Evolutionary conservation across 1,140 invertebrate genomes (phyloP), one percentile per base, ranked within the genome.

Genomic region (Gonatopus flavifemur): DNA sequence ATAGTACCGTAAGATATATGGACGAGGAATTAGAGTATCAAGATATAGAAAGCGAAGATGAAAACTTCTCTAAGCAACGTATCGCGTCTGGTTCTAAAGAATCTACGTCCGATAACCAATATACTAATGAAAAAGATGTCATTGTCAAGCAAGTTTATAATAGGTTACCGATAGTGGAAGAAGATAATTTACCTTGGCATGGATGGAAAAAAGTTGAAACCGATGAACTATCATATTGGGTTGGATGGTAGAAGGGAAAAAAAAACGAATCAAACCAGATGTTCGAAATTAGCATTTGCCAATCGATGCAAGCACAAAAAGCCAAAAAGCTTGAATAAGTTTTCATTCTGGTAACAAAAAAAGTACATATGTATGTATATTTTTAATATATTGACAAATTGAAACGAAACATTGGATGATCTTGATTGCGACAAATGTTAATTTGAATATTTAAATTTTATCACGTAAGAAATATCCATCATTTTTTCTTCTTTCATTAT

Each of bases 1-100:
- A 63, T 20, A 61, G 69, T 19, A 12, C 65, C 2, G 74, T 78
- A 10, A 65, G 61, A 4, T 78, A 77, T 12, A 74, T 77, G 73
- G 69, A 78, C 32, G 65, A 76, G 9, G 59, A 73, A 21, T 48
- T 78, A 7, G 66, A 69, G 19, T 78, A 68, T 59, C 63, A 76
- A 49, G 74, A 78, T 41, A 76, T 76, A 1, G 76, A 77, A 35
- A 57, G 71, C 7, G 73, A 77, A 6, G 66, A 65, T 2, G 39
- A 41, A 0, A 44, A 39, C 56, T 21, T 24, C 4, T 22, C 9
- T 13, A 12, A 3, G 2, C 41, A 22, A 31, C 6, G 13, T 0
- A 53, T 41, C 30, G 8, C 8, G 5, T 28, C 22, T 1, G 9
- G 42, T 19, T 18, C 25, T n/a, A n/a, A n/a, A 9, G 25, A 28